phyloP scores from a whole-genome alignment of 2,888 invertebrate species.

The Carpatolechia fugitivella region DNA sequence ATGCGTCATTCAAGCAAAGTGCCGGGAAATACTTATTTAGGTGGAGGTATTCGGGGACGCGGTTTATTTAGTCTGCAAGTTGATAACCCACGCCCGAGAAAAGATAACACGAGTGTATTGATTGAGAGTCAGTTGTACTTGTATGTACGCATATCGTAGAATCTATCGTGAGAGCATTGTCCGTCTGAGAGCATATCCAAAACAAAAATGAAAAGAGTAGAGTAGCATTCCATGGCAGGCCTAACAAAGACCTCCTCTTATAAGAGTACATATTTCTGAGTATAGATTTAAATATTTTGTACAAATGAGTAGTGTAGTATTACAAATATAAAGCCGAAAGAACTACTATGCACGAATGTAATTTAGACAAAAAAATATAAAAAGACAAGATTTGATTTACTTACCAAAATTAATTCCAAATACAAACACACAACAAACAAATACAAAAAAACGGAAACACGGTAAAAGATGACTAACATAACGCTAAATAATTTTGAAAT shows the following conservation, averaged over 20 bases:
- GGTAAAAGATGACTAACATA: too few relatives aligned
- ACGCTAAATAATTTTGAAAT: too few relatives aligned
- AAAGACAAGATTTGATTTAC: too few relatives aligned
- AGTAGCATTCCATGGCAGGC: not conserved
- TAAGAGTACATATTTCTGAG: too few relatives aligned
- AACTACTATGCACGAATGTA: too few relatives aligned
- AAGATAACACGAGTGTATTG: not conserved
- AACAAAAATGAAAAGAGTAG: constrained; percentile 2
- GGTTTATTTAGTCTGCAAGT: not conserved
- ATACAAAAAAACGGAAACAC: too few relatives aligned
- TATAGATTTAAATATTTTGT: not conserved
- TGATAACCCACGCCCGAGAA: not conserved
- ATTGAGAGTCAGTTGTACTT: not conserved
- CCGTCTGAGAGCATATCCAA: not conserved
- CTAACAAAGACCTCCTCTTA: not conserved
- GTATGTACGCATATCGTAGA: not conserved
- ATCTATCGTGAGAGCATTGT: constrained; percentile 2
- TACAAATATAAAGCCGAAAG: too few relatives aligned
- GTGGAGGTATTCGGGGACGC: not conserved
- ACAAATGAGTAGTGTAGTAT: too few relatives aligned
- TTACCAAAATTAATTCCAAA: too few relatives aligned
- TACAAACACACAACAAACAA: too few relatives aligned
- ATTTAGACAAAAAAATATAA: too few relatives aligned
- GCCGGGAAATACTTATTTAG: constrained; percentile 1
- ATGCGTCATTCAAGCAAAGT: constrained; percentile 10